A percentile compares a stretch with the other conserved stretches of the same genome.
phyloP scores from a whole-genome alignment of 2,888 invertebrate species.

The Alitta virens region DNA sequence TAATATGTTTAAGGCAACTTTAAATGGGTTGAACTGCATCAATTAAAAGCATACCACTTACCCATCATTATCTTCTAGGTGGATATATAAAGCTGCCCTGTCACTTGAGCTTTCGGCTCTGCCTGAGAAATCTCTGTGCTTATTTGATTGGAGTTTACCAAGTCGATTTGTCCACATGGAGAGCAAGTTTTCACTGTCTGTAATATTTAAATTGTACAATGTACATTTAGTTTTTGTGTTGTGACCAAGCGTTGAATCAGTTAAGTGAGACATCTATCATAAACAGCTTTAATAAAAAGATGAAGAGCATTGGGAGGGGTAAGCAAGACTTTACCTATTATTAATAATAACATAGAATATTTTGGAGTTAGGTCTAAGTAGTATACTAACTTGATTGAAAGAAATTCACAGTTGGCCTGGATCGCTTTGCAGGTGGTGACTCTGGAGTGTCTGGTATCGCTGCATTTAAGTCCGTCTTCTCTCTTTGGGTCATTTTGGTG shows the following conservation, averaged over 20 bases:
- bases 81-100: constrained; percentile 43
- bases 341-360: not conserved
- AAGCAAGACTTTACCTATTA: not conserved
- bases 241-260: not conserved
- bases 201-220: not conserved
- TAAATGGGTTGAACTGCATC: too few relatives aligned
- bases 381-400: not conserved
- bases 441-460: constrained; percentile 31
- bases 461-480: constrained; percentile 44
- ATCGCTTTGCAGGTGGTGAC: constrained; percentile 42
- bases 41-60: too few relatives aligned
- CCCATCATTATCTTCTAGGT: constrained; percentile 37
- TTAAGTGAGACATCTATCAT: not conserved
- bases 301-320: too few relatives aligned
- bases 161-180: constrained; percentile 68
- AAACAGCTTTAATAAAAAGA: too few relatives aligned
- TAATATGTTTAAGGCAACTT: too few relatives aligned
- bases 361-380: too few relatives aligned
- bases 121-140: constrained; percentile 67
- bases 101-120: constrained; percentile 48
- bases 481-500: constrained; percentile 46
- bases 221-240: not conserved
- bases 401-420: constrained; percentile 24
- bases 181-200: constrained; percentile 60
- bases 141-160: constrained; percentile 55